Conservation (phyloP, 2,113 vertebrate species). For the Prunella fulvescens region DNA sequence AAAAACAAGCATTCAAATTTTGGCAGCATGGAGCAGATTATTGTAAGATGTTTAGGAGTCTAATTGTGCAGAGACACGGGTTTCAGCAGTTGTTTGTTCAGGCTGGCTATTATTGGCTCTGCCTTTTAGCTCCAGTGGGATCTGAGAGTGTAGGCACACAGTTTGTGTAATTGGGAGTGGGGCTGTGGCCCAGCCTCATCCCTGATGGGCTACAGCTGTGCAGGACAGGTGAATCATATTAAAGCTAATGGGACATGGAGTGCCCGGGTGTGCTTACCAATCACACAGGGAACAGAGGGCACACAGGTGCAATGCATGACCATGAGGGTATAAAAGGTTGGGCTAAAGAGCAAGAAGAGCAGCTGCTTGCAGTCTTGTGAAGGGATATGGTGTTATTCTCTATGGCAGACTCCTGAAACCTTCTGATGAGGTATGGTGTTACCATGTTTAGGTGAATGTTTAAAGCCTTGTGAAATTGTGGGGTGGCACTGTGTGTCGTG, state of each 20-base stretch:
- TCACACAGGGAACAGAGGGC: background rate
- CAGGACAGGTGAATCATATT: too few species aligned
- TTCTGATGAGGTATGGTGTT: background rate
- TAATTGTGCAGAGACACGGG: background rate
- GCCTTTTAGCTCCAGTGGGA: background rate
- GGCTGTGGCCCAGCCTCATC: too few species aligned
- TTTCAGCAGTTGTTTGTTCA: background rate
- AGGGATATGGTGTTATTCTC: background rate
- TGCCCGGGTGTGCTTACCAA: too few species aligned
- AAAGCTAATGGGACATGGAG: too few species aligned
- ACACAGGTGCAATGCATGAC: background rate
- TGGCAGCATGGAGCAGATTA: background rate
- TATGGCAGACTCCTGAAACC: background rate
- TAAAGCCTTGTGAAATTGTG: background rate
- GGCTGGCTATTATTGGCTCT: background rate
- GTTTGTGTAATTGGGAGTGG: too few species aligned
- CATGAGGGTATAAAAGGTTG: background rate
- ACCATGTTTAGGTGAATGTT: too few species aligned
- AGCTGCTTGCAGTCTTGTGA: background rate
- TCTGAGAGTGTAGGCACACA: background rate
- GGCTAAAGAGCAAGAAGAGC: background rate
- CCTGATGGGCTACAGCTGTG: too few species aligned
- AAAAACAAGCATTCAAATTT: background rate
- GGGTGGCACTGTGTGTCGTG: background rate
- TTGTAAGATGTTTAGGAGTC: background rate